Evolutionary conservation across 2,113 vertebrate genomes (phyloP).

Genomic region (Chunga burmeisteri): DNA sequence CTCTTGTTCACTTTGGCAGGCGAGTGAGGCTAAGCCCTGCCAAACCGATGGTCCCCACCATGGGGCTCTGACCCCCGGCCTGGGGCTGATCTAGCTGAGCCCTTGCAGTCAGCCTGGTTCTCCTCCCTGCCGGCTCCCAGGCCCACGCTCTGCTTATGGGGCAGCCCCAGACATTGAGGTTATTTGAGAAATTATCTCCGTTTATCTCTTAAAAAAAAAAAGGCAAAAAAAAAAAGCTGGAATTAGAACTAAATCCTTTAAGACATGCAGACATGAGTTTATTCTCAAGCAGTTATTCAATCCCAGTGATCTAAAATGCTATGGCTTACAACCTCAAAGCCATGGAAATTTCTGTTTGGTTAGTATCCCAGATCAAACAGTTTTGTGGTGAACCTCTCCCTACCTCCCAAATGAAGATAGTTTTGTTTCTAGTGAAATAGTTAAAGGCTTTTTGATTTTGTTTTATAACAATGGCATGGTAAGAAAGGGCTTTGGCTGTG

Average conservation of each 20-base stretch:
- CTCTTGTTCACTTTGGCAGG: background rate
- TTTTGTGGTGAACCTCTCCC: background rate
- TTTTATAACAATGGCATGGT: background rate
- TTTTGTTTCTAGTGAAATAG: background rate
- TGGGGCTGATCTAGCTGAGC: background rate
- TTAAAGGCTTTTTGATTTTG: background rate
- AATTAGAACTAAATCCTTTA: background rate
- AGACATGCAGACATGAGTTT: background rate
- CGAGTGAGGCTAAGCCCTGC: background rate
- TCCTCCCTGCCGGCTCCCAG: background rate
- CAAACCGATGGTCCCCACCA: background rate
- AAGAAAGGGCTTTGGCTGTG: background rate
- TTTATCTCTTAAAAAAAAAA: background rate
- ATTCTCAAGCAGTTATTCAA: background rate
- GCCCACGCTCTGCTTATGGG: background rate
- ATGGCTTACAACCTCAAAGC: background rate
- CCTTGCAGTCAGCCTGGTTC: background rate
- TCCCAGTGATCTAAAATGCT: background rate
- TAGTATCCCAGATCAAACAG: background rate
- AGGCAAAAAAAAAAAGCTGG: background rate
- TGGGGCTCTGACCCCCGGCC: background rate
- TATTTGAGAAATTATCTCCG: background rate
- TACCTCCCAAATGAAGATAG: background rate
- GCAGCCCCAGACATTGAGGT: background rate
- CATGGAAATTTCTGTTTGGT: background rate